Conservation (phyloP, 1,140 invertebrate genomes). For the Papilio polyxenes region DNA sequence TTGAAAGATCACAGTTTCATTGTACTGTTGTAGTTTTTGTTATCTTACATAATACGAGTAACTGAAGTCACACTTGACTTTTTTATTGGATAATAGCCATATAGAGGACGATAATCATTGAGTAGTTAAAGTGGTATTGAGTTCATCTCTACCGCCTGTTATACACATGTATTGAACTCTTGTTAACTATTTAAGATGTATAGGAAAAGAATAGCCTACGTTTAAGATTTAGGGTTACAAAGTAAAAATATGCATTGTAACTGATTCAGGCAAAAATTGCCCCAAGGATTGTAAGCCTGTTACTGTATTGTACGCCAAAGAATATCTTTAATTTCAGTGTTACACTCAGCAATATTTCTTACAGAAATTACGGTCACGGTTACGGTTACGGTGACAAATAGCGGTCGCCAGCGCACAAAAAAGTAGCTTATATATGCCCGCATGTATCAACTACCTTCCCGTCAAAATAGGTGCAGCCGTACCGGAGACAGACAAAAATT, state of each 20-base stretch:
- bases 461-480: no score
- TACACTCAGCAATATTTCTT: no score
- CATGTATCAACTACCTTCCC: no score
- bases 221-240: background rate
- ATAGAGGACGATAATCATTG: background rate
- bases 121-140: slow-evolving; percentile 8
- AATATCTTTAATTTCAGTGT: no score
- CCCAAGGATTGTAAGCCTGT: background rate
- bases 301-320: no score
- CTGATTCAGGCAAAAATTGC: background rate
- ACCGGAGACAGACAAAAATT: no score
- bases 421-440: no score
- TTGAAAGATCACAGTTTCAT: background rate
- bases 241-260: background rate
- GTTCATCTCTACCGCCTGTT: background rate
- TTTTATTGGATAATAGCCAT: slow-evolving; percentile 17
- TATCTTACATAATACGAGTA: background rate
- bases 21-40: background rate
- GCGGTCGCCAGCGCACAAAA: no score
- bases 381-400: no score
- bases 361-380: no score
- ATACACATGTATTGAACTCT: background rate
- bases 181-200: background rate
- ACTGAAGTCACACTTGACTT: slow-evolving; percentile 10
- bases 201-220: background rate